Evolutionary conservation across 2,113 vertebrate genomes (phyloP), one percentile per base, ranked within the genome.

Genomic region (Pungitius pungitius): DNA sequence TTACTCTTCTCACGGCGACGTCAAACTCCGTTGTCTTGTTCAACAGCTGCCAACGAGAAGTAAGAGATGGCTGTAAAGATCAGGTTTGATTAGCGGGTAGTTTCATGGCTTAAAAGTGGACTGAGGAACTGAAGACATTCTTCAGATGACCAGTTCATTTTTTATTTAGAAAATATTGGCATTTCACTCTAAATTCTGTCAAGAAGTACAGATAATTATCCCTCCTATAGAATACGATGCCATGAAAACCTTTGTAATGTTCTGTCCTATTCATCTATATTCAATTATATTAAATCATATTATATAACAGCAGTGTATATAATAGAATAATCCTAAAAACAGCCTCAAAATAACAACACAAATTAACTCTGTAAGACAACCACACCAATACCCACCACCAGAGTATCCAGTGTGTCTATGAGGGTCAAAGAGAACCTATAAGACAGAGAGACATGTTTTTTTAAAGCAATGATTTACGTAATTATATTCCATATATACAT

Each of bases 11-110:
- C 82, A 99, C 98, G 1, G 98, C 97, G 51, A 95, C 96, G 89
- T 99, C 97, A 88, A 99, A 99, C 93, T 98, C 96, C 87, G 94
- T 94, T 20, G 96, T 97, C 94, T 97, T 98, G 92, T 99, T 99
- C 90, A 99, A 92, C 77, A 99, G 94, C 98, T 99, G 92, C 7
- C 9, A 81, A 39, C 8, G 8, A 77, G 9, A 72, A 82, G 75
- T 1, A 3, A 22, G 7, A 22, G 51, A 27, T 13, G 24, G 54
- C 27, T 30, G 59, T 57, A 24, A 51, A 57, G 13, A 72, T 35
- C 11, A 18, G 6, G 22, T 12, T 77, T 17, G 9, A 39, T 70
- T 22, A 52, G 1, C 72, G 1, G n/a, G 33, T 4, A 2, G 10
- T 8, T 51, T 45, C 8, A 61, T 8, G 7, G 12, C 33, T 22